A percentile compares a stretch with the other conserved stretches of the same genome.
Conservation (phyloP, 2,113 vertebrate species). For the Engystomops pustulosus region DNA sequence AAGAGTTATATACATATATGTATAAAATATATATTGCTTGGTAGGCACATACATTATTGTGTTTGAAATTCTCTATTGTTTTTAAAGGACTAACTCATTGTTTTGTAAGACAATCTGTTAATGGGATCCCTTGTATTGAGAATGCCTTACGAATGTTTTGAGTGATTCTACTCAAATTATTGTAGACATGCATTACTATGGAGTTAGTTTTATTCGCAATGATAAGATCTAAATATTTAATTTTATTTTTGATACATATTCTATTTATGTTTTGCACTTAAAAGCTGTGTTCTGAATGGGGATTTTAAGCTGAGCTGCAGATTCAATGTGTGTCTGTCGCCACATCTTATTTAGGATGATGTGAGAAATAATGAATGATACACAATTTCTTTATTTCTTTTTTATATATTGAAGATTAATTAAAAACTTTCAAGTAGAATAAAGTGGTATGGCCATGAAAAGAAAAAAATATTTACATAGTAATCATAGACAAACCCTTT, state of each 20-base stretch:
- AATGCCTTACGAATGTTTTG: background rate
- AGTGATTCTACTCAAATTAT: background rate
- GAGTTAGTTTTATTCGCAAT: background rate
- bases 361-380: too few species aligned
- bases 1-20: too few species aligned
- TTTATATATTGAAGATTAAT: too few species aligned
- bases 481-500: background rate
- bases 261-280: conserved; percentile 9
- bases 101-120: conserved; percentile 18
- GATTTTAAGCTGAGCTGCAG: background rate
- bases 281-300: background rate
- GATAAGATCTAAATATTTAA: background rate
- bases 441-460: too few species aligned
- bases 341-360: background rate
- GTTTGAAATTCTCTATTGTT: background rate
- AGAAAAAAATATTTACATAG: too few species aligned
- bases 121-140: background rate
- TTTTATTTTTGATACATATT: conserved; percentile 30
- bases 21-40: too few species aligned
- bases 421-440: background rate
- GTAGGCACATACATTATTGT: background rate
- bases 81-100: background rate
- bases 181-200: background rate
- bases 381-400: too few species aligned
- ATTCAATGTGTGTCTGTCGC: background rate